A percentile compares a stretch with the other conserved stretches of the same genome.
Conservation (phyloP, 2,797 vertebrate genomes). For the Chelmon rostratus region DNA sequence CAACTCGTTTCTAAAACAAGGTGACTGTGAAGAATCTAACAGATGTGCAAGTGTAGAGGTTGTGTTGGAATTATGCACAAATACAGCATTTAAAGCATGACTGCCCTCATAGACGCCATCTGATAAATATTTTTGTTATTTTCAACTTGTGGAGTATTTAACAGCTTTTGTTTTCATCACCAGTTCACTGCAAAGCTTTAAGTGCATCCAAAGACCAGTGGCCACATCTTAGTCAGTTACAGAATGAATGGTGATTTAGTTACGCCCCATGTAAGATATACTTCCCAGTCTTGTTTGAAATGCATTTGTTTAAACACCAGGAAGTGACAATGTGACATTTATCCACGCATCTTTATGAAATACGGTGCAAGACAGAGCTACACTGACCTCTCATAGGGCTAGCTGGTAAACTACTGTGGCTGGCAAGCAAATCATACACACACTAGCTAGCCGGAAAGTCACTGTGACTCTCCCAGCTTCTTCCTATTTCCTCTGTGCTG, state of each 20-base stretch:
- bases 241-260: no score
- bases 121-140: neutral
- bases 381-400: neutral
- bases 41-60: neutral
- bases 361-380: no score
- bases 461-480: neutral
- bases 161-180: no score
- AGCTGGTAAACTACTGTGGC: neutral
- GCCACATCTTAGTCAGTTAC: slow-evolving; percentile 2
- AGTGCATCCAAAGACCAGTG: neutral
- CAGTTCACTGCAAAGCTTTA: neutral
- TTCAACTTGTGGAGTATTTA: neutral
- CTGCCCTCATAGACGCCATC: neutral
- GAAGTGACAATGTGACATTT: neutral
- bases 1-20: neutral
- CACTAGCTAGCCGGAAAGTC: neutral
- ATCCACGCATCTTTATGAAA: neutral
- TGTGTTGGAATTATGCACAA: no score
- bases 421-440: no score
- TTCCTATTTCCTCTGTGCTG: neutral
- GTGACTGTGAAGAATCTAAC: neutral
- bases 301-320: neutral
- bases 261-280: no score
- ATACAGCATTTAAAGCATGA: neutral
- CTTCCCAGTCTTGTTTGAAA: no score